These are phyloP conservation scores for Lampris incognitus DNA, from an alignment of 2,113 vertebrate species.

Conservation along the genomic window DNA sequence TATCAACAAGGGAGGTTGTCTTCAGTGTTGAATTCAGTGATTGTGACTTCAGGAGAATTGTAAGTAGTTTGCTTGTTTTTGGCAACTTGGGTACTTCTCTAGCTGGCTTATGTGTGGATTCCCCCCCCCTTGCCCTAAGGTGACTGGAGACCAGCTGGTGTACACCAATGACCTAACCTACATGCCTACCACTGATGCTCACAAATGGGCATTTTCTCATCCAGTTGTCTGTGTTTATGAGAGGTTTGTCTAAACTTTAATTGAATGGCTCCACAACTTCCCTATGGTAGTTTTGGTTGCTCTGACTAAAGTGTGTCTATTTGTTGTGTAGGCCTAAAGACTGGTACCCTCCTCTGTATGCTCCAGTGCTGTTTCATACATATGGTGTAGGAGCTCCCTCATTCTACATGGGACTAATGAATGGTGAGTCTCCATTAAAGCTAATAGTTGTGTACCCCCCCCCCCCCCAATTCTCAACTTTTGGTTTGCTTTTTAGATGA, in stretches of 20 bases:
- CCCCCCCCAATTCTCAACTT: not conserved
- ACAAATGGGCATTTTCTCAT: slow-evolving; percentile 26
- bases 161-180: slow-evolving; percentile 72
- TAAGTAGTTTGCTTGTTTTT: slow-evolving; percentile 13
- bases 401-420: slow-evolving; percentile 77
- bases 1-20: slow-evolving; percentile 36
- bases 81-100: not conserved
- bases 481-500: slow-evolving; percentile 59
- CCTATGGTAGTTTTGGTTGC: no score
- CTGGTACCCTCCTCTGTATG: slow-evolving; percentile 59
- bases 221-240: slow-evolving; percentile 70
- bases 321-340: slow-evolving; percentile 59
- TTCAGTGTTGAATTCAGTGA: slow-evolving; percentile 64
- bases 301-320: no score
- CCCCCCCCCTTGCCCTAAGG: slow-evolving; percentile 48
- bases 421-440: slow-evolving; percentile 61
- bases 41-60: slow-evolving; percentile 72
- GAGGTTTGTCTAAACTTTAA: slow-evolving; percentile 42
- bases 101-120: no score
- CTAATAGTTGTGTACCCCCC: not conserved
- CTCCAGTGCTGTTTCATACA: slow-evolving; percentile 54
- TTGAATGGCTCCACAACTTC: no score
- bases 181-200: slow-evolving; percentile 24
- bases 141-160: slow-evolving; percentile 52
- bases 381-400: slow-evolving; percentile 56